phyloP scores from a whole-genome alignment of 2,888 invertebrate genomes.

The Folsomia manolachei region DNA sequence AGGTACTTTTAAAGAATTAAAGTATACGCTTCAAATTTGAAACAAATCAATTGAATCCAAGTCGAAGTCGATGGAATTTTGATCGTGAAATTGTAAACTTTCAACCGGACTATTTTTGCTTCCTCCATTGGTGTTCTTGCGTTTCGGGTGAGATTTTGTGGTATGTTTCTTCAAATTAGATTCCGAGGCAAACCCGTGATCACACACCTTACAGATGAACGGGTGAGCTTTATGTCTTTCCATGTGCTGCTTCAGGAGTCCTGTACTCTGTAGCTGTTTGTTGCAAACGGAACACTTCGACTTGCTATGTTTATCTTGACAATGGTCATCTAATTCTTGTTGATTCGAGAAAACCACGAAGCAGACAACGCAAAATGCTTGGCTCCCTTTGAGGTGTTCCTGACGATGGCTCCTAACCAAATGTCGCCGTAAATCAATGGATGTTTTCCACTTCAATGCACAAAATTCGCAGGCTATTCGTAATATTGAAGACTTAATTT shows the following conservation, averaged over 20 bases:
- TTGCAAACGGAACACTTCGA: not conserved
- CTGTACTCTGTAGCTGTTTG: not conserved
- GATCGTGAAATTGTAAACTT: not conserved
- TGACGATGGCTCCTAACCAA: not conserved
- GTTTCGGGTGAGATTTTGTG: not conserved
- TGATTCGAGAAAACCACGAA: not conserved
- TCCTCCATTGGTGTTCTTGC: not conserved
- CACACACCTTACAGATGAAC: slow-evolving; percentile 1
- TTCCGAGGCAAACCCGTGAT: not conserved
- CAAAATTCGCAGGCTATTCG: not conserved
- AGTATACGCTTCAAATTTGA: not conserved
- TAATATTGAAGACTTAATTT: too few species aligned
- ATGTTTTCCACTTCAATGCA: not conserved
- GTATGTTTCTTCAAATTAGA: not conserved
- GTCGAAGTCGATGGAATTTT: not conserved
- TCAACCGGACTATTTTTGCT: not conserved
- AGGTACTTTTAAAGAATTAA: not conserved
- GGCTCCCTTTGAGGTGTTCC: not conserved
- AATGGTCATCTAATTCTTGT: not conserved
- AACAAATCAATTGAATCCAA: not conserved
- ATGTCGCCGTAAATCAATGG: slow-evolving; percentile 8
- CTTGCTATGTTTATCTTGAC: slow-evolving; percentile 1
- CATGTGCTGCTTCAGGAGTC: not conserved
- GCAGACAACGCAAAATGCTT: not conserved
- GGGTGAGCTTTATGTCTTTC: not conserved